Conservation (phyloP, 37 sponge, comb jelly and placozoan species). For the Ephydatia muelleri region DNA sequence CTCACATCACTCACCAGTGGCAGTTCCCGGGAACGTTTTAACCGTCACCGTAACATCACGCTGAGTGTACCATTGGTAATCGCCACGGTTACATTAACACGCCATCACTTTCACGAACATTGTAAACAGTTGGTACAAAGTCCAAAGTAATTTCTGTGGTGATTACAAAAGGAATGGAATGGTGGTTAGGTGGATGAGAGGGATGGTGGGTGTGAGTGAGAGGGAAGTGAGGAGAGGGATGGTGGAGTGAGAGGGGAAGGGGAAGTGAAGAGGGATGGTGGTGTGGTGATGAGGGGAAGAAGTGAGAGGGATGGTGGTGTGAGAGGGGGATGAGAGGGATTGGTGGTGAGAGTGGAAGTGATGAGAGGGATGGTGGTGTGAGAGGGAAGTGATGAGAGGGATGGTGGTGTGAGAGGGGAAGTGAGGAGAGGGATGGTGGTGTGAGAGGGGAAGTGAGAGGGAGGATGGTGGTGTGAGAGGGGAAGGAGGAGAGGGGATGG, state of each 20-base stretch:
- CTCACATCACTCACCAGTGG: background rate
- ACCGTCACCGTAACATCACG: background rate
- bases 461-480: too few relatives aligned
- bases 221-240: background rate
- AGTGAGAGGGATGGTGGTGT: background rate
- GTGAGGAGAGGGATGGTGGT: too few relatives aligned
- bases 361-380: too few relatives aligned
- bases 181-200: too few relatives aligned
- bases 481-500: too few relatives aligned
- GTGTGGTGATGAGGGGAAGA: background rate
- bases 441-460: too few relatives aligned
- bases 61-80: conserved; percentile 1
- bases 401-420: too few relatives aligned
- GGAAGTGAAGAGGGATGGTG: background rate
- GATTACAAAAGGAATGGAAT: too few relatives aligned
- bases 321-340: too few relatives aligned
- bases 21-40: background rate
- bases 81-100: conserved; percentile 5
- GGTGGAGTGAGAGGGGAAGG: background rate
- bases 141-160: background rate
- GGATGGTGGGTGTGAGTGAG: background rate
- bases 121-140: conserved; percentile 6
- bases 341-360: background rate
- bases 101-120: conserved; percentile 19
- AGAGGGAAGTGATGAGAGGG: too few relatives aligned